Conservation (phyloP, 2,113 vertebrate genomes). For the Phaethornis superciliosus region DNA sequence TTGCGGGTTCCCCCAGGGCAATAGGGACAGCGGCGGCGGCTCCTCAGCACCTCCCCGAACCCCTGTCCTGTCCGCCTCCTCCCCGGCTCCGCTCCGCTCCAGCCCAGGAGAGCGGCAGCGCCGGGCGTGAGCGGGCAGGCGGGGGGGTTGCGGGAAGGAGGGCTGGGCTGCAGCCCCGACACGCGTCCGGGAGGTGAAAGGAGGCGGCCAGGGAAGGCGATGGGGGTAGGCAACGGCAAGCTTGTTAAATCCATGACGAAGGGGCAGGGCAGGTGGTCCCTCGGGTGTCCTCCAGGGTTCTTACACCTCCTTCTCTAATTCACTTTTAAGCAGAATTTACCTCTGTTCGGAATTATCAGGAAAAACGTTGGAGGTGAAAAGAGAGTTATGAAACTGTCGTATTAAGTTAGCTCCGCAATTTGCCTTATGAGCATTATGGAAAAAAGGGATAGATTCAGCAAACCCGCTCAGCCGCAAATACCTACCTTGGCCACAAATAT, state of each 20-base stretch:
- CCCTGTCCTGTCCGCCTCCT: background rate
- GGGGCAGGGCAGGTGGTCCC: background rate
- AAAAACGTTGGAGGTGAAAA: background rate
- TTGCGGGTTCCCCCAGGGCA: background rate
- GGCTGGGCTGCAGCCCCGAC: background rate
- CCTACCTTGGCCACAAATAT: background rate
- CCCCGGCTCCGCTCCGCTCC: background rate
- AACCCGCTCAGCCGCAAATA: background rate
- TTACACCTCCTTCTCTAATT: background rate
- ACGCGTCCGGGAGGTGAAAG: rapidly evolving
- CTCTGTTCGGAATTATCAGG: background rate
- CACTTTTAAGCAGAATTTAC: background rate
- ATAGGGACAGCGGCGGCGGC: background rate
- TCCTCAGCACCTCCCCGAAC: background rate
- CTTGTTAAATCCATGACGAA: background rate
- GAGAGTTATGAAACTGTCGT: background rate
- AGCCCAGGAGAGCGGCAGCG: background rate
- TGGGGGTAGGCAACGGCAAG: background rate
- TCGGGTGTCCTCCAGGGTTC: background rate
- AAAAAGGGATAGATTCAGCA: background rate
- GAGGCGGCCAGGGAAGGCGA: background rate
- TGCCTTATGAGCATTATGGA: background rate
- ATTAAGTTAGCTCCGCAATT: background rate
- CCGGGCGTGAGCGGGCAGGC: background rate
- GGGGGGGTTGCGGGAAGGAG: background rate